Percentiles rank a stretch among this genome's conserved stretches.
Conservation (phyloP, 2,888 invertebrate species). For the Smittia aterrima region DNA sequence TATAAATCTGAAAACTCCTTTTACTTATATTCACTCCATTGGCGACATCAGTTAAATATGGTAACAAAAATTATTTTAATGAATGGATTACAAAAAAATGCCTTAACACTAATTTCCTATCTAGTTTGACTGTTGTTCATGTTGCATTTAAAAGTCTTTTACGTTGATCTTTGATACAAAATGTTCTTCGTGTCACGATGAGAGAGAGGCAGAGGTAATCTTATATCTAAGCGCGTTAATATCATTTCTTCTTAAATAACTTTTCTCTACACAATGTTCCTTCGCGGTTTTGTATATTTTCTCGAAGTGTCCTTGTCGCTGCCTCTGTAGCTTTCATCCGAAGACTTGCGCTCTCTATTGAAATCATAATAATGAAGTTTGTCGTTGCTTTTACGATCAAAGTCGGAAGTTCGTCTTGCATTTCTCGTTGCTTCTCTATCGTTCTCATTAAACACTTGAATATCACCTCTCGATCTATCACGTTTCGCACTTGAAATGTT, state of each 20-base stretch:
- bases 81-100: too few species aligned
- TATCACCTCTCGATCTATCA: not conserved
- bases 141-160: slow-evolving; percentile 5
- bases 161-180: slow-evolving; percentile 21
- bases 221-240: slow-evolving; percentile 31
- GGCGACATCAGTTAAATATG: too few species aligned
- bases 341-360: slow-evolving; percentile 34
- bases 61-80: too few species aligned
- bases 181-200: too few species aligned
- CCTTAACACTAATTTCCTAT: not conserved
- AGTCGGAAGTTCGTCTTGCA: not conserved
- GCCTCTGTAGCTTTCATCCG: slow-evolving; percentile 28
- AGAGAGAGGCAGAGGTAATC: slow-evolving; percentile 34
- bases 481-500: slow-evolving; percentile 22
- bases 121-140: slow-evolving; percentile 16
- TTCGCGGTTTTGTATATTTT: slow-evolving; percentile 10
- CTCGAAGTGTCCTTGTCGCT: not conserved
- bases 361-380: slow-evolving; percentile 33
- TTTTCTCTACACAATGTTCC: slow-evolving; percentile 24
- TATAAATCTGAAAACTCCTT: too few species aligned
- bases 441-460: not conserved
- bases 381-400: slow-evolving; percentile 1
- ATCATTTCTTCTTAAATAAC: slow-evolving; percentile 15
- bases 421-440: not conserved
- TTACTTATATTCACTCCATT: too few species aligned